phyloP scores from a whole-genome alignment of 2,113 vertebrate species.

The Atractosteus spatula region DNA sequence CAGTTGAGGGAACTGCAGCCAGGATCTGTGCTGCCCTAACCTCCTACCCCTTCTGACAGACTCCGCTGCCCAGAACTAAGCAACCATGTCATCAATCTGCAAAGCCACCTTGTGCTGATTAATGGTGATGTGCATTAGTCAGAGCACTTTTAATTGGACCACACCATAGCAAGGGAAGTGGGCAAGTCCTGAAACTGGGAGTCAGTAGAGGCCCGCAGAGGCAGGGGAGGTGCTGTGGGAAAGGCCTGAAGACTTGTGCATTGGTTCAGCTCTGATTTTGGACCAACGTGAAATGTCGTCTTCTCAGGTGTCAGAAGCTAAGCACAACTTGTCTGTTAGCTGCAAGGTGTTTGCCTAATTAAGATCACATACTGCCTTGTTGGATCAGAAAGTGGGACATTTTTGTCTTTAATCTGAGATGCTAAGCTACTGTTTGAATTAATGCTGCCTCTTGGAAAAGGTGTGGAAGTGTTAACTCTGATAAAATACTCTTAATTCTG shows the following conservation, averaged over 20 bases:
- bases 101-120: constrained; percentile 54
- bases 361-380: no score
- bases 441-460: no score
- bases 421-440: no score
- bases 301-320: no score
- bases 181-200: not conserved
- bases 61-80: constrained; percentile 41
- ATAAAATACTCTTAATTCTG: no score
- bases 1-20: constrained; percentile 50
- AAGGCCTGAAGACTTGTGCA: constrained; percentile 50
- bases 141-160: constrained; percentile 14
- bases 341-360: no score
- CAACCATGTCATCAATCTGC: constrained; percentile 63
- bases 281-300: no score
- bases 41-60: constrained; percentile 56
- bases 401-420: no score
- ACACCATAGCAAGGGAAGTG: constrained; percentile 29
- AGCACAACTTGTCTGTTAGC: no score
- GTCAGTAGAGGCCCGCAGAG: not conserved
- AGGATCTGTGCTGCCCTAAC: constrained; percentile 49
- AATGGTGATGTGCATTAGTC: constrained; percentile 58
- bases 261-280: not conserved
- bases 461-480: no score
- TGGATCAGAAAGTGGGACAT: no score
- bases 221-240: constrained; percentile 37